Evolutionary conservation across 2,113 vertebrate genomes (phyloP).

Genomic region (Gallinago jamesoni): DNA sequence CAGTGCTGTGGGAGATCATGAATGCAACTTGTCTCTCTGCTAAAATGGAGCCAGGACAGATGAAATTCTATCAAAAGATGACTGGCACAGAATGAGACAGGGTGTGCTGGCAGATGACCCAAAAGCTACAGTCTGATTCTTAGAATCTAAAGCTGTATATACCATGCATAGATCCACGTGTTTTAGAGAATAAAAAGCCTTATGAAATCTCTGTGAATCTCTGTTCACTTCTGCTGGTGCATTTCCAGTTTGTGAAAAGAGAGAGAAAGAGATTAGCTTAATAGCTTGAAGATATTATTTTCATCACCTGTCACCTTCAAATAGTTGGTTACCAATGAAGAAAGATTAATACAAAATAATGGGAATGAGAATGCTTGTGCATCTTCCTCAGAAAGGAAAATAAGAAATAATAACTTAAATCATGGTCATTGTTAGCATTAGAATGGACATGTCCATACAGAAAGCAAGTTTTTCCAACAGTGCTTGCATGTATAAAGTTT

Average conservation of each 20-base stretch:
- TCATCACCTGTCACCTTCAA: not conserved
- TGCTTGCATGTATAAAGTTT: not conserved
- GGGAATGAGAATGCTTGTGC: not conserved
- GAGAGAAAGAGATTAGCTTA: not conserved
- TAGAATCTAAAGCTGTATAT: not conserved
- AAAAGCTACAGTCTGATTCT: not conserved
- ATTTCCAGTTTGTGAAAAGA: not conserved
- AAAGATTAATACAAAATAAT: not conserved
- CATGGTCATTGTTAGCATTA: not conserved
- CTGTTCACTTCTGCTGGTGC: not conserved
- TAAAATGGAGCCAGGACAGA: not conserved
- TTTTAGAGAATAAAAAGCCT: not conserved
- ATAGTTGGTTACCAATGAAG: not conserved
- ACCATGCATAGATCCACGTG: accelerated
- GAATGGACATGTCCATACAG: not conserved
- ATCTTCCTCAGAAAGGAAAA: not conserved
- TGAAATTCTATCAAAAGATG: not conserved
- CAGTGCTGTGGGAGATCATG: not conserved
- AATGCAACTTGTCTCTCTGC: not conserved
- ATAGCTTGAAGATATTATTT: not conserved
- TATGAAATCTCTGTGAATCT: not conserved
- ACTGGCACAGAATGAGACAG: not conserved
- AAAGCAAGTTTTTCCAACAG: not conserved
- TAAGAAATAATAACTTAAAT: not conserved
- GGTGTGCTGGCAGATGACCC: not conserved